phyloP scores from a whole-genome alignment of 2,797 vertebrate genomes.

The Danio kyathit region DNA sequence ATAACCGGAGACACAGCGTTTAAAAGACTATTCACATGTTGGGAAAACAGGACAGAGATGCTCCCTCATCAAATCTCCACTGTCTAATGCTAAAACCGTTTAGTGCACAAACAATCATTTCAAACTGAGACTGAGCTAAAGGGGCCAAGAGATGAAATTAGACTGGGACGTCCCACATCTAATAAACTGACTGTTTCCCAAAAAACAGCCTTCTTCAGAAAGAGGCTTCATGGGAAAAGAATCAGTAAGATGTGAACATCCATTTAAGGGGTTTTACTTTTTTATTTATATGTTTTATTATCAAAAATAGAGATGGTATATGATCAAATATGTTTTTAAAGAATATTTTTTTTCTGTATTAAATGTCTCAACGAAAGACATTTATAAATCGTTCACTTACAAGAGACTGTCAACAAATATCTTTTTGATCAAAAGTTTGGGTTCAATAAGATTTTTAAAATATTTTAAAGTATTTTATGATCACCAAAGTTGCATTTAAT shows the following conservation, averaged over 20 bases:
- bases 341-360: neutral
- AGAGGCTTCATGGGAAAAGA: conserved; percentile 13
- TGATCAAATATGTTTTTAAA: neutral
- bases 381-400: neutral
- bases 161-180: neutral
- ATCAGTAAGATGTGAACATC: neutral
- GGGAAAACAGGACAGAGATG: neutral
- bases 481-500: neutral
- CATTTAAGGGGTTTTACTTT: neutral
- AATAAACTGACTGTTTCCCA: conserved; percentile 26
- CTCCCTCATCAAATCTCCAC: neutral
- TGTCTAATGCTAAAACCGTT: conserved; percentile 15
- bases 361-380: neutral
- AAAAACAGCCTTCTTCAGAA: neutral
- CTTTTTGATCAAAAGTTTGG: neutral
- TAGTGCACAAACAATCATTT: neutral
- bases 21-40: conserved; percentile 63
- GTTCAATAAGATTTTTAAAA: neutral
- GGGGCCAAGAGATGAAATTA: conserved; percentile 3
- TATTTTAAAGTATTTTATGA: neutral
- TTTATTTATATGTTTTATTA: conserved; percentile 29
- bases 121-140: neutral
- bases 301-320: neutral
- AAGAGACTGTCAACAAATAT: neutral
- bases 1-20: conserved; percentile 84